A percentile compares a stretch with the other conserved stretches of the same genome.
Conservation (phyloP, 2,797 vertebrate genomes). For the Lepilemur ruficaudatus region DNA sequence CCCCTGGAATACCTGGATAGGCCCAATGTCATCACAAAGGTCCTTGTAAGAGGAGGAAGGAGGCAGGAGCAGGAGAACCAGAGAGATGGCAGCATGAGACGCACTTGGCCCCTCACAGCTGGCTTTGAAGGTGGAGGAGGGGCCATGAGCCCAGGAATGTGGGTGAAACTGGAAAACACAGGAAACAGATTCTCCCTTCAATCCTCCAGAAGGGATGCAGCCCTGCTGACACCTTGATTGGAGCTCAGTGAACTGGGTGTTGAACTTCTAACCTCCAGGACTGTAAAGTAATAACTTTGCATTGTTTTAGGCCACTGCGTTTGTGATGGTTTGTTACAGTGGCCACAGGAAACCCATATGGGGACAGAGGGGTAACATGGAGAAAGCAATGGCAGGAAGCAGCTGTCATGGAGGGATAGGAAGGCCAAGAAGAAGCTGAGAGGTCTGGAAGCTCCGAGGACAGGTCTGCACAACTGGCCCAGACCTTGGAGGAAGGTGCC, state of each 20-base stretch:
- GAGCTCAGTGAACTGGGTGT: not conserved
- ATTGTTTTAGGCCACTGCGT: not conserved
- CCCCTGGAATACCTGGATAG: not conserved
- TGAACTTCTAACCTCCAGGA: not conserved
- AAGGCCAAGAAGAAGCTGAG: not conserved
- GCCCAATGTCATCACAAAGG: not conserved
- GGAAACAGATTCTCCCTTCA: not conserved
- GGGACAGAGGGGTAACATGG: not conserved
- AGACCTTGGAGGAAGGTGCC: not conserved
- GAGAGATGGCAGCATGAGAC: not conserved
- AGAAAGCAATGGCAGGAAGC: not conserved
- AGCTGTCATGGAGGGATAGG: not conserved
- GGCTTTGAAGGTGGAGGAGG: not conserved
- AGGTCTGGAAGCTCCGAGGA: not conserved
- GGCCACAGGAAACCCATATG: not conserved
- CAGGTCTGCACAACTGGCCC: not conserved
- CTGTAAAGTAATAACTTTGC: not conserved
- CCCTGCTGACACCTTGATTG: not conserved
- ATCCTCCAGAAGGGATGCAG: no score
- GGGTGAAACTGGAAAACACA: not conserved
- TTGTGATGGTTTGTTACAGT: not conserved
- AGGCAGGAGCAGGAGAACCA: fast-evolving
- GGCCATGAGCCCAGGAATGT: not conserved
- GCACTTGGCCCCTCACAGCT: not conserved
- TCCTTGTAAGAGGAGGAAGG: not conserved